Percentiles rank a stretch among this genome's conserved stretches.
These are phyloP conservation scores for Cylloceria caligata DNA, from an alignment of 2,888 invertebrate genomes.

Conservation along the genomic window DNA sequence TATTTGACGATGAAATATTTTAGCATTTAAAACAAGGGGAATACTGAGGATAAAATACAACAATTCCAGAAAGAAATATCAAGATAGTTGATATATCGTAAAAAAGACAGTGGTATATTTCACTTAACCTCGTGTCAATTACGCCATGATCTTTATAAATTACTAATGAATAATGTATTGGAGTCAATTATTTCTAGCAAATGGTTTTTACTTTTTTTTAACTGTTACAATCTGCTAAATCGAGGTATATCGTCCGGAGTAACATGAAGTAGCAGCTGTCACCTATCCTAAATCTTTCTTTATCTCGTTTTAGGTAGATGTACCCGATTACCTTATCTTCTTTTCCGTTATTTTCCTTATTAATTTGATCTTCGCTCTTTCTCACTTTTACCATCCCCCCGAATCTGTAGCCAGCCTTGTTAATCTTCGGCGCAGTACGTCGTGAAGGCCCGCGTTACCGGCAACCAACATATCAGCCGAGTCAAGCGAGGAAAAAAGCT, in stretches of 20 bases:
- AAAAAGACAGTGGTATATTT: not conserved
- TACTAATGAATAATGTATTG: no score
- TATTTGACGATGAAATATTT: conserved; percentile 9
- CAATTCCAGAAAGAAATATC: not conserved
- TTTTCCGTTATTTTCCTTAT: conserved; percentile 20
- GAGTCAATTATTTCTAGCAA: no score
- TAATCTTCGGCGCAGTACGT: not conserved
- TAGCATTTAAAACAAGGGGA: not conserved
- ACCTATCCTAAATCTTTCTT: not conserved
- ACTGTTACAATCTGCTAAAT: not conserved
- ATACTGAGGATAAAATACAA: conserved; percentile 23
- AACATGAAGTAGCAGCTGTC: conserved; percentile 37
- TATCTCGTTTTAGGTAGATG: conserved; percentile 17
- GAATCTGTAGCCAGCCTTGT: not conserved
- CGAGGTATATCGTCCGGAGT: not conserved
- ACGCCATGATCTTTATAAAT: no score
- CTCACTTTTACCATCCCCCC: conserved; percentile 20
- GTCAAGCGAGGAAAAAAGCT: conserved; percentile 29
- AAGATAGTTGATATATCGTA: not conserved
- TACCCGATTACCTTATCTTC: not conserved
- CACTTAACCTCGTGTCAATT: not conserved
- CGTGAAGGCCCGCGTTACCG: not conserved
- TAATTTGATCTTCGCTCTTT: conserved; percentile 27
- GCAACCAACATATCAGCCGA: conserved; percentile 4
- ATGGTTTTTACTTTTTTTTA: not conserved